These are phyloP conservation scores for Microtus pennsylvanicus DNA, from an alignment of 2,113 vertebrate species.

Conservation along the genomic window DNA sequence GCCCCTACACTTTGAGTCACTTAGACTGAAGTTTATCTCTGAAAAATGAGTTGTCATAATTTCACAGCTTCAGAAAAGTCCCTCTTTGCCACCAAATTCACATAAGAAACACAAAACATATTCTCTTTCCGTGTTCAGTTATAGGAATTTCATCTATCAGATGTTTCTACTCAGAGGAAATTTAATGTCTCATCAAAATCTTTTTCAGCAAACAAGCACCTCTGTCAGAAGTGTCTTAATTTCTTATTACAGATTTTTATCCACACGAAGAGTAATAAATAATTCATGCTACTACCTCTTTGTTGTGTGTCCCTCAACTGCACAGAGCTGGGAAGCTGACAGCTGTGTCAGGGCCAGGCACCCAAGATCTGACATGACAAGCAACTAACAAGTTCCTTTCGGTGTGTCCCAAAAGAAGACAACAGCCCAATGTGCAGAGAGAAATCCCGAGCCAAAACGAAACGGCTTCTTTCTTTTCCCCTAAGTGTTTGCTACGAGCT, in stretches of 20 bases:
- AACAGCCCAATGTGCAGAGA: constrained; percentile 87
- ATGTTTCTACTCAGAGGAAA: constrained; percentile 78
- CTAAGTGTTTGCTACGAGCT: constrained; percentile 89
- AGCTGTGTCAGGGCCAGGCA: constrained; percentile 91
- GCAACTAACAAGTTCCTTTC: constrained; percentile 93
- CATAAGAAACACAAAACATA: constrained; percentile 6
- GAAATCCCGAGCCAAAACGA: constrained; percentile 86
- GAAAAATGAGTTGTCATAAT: background rate
- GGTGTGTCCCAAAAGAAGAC: constrained; percentile 87
- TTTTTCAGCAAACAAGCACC: constrained; percentile 84
- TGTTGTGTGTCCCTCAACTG: constrained; percentile 90
- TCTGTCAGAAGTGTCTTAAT: constrained; percentile 90
- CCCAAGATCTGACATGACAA: constrained; percentile 92
- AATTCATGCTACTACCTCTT: constrained; percentile 90
- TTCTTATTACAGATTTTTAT: constrained; percentile 91
- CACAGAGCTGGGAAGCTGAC: constrained; percentile 89
- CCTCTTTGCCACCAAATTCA: constrained; percentile 38
- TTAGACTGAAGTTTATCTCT: constrained; percentile 44
- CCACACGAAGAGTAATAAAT: constrained; percentile 90
- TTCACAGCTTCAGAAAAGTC: background rate
- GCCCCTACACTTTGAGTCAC: background rate
- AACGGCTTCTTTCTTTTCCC: constrained; percentile 88
- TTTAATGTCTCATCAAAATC: constrained; percentile 80
- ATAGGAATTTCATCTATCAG: constrained; percentile 68
- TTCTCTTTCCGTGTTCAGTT: constrained; percentile 20